Evolutionary conservation across 2,888 invertebrate genomes (phyloP), one percentile per base, ranked within the genome.

Genomic region (Glaucopsyche alexis): DNA sequence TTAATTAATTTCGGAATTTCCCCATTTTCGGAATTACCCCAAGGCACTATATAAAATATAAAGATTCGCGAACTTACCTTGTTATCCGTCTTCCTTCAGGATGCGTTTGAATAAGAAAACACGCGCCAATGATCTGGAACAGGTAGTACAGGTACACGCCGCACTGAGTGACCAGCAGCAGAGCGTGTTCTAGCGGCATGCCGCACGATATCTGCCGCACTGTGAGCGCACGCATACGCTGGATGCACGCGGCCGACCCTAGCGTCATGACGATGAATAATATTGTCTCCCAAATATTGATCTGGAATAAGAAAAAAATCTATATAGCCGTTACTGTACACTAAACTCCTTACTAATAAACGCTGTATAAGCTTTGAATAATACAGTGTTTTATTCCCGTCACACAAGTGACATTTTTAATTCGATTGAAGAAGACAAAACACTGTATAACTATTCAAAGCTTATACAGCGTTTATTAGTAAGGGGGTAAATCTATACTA

Each of bases 101-200:
- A 76, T 84, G 89, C 38, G 84, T 80, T 52, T 91, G 86, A 74
- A 90, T 85, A 2, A 93, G 87, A 76, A 95, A 95, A 65, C 95
- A 95, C 70, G 95, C 95, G 47, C 96, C 96, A 72, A 96, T 95
- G 70, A 96, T 95, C 81, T 96, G 95, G 82, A 96, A 96, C 77
- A 96, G 92, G 81, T 96, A 95, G 87, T 96, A 96, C 19, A 96
- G 94, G 84, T 96, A 96, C 74, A 97, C 95, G 5, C 97, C 97
- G 45, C 95, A 95, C 84, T 97, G 96, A 1, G 97, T 96, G 55
- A 96, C 95, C 7, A 97, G 94, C 52, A 97, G 89, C 29, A 97
- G 89, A 0, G 95, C 95, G 80, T 95, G 95, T 81, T 96, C 96
- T 77, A 96, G 86, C 67, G 93, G 93, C 80, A 93, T 80, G 1